These are phyloP conservation scores for Drosophila neotestacea DNA, from an alignment of 2,888 invertebrate species.

Conservation along the genomic window DNA sequence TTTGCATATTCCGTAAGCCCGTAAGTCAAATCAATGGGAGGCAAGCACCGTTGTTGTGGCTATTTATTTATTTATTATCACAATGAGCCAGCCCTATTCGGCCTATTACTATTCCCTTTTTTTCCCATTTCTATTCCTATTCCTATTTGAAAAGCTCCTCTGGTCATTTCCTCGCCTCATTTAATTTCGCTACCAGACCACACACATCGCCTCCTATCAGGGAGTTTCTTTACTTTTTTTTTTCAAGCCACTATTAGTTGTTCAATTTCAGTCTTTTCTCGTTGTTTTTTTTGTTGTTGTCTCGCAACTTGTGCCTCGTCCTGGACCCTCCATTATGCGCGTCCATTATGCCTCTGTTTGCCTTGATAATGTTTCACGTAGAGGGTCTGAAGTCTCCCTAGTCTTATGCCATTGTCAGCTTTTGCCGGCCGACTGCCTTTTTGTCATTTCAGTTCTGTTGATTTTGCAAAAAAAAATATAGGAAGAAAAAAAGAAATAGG, in stretches of 20 bases:
- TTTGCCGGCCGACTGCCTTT: constrained; percentile 58
- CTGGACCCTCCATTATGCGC: constrained; percentile 48
- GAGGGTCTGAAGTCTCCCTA: constrained; percentile 8
- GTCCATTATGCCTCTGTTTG: constrained; percentile 78
- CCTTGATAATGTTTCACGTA: constrained; percentile 71
- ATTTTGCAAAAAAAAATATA: constrained; percentile 68
- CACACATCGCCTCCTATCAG: constrained; percentile 53
- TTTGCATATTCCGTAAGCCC: constrained; percentile 45
- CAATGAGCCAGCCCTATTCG: constrained; percentile 72
- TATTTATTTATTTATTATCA: constrained; percentile 74
- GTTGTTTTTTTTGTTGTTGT: background rate
- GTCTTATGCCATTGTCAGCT: constrained; percentile 56
- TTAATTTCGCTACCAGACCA: constrained; percentile 60
- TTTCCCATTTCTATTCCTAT: background rate
- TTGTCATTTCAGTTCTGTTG: constrained; percentile 81
- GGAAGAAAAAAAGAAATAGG: constrained; percentile 7
- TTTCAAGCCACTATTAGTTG: constrained; percentile 63
- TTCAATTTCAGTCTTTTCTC: constrained; percentile 41
- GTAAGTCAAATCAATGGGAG: constrained; percentile 54
- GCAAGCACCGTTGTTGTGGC: constrained; percentile 34
- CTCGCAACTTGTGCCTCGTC: background rate
- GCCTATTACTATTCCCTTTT: background rate
- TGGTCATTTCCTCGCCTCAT: constrained; percentile 57
- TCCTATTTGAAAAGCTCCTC: constrained; percentile 26
- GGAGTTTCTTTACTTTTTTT: constrained; percentile 23